phyloP scores from a whole-genome alignment of 2,113 vertebrate genomes.

The Antechinus flavipes region DNA sequence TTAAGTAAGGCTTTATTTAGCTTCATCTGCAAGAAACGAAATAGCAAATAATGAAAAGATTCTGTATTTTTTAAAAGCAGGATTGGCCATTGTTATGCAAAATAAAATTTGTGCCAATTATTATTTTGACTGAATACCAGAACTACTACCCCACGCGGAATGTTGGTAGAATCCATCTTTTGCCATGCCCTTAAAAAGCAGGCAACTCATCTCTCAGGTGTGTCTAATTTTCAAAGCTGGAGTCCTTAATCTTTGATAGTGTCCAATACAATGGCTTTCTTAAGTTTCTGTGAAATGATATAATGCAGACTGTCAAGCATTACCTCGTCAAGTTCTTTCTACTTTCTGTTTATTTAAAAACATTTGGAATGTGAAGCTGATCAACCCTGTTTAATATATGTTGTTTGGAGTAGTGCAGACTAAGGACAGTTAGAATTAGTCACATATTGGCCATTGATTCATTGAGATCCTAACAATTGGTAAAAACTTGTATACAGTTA shows the following conservation, averaged over 20 bases:
- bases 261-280: slow-evolving; percentile 58
- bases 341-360: slow-evolving; percentile 59
- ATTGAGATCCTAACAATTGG: slow-evolving; percentile 5
- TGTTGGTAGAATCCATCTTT: slow-evolving; percentile 34
- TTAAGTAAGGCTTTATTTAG: slow-evolving; percentile 36
- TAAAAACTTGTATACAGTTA: slow-evolving; percentile 47
- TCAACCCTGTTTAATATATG: background rate
- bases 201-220: slow-evolving; percentile 49
- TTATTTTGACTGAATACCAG: slow-evolving; percentile 49
- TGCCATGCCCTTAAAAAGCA: slow-evolving; percentile 42
- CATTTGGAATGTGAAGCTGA: slow-evolving; percentile 17
- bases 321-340: background rate
- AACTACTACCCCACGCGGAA: background rate
- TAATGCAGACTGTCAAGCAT: slow-evolving; percentile 8
- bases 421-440: slow-evolving; percentile 20
- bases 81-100: background rate
- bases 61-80: slow-evolving; percentile 25
- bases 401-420: slow-evolving; percentile 35
- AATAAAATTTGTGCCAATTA: slow-evolving; percentile 15
- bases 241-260: slow-evolving; percentile 58
- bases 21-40: background rate
- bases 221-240: slow-evolving; percentile 51
- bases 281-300: slow-evolving; percentile 50
- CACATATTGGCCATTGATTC: slow-evolving; percentile 10
- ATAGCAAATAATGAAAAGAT: slow-evolving; percentile 46